A percentile compares a stretch with the other conserved stretches of the same genome.
Conservation (phyloP, 2,888 invertebrate species). For the Lasioglossum vierecki region DNA sequence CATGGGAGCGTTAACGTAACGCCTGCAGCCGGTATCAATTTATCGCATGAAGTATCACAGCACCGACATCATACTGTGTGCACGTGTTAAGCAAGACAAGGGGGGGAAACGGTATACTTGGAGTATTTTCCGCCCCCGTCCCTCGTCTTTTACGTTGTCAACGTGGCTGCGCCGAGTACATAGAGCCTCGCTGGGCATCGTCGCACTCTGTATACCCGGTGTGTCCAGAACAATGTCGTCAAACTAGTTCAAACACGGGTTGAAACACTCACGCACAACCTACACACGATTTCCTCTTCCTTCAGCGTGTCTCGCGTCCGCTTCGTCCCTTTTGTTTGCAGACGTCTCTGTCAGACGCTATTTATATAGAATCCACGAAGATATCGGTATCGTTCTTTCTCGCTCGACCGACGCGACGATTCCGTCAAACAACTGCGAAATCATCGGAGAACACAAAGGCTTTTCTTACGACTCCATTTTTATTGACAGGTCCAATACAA, state of each 20-base stretch:
- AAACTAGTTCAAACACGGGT: slow-evolving; percentile 5
- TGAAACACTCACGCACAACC: not conserved
- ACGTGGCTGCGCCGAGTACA: not conserved
- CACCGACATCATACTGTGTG: slow-evolving; percentile 29
- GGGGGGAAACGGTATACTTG: slow-evolving; percentile 27
- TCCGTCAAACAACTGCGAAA: not conserved
- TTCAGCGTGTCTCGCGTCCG: not conserved
- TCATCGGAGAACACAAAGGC: not conserved
- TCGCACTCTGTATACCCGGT: slow-evolving; percentile 14
- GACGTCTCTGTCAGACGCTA: not conserved
- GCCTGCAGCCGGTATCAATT: slow-evolving; percentile 55
- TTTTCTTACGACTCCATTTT: not conserved
- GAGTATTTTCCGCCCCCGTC: not conserved
- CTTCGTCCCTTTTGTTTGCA: not conserved
- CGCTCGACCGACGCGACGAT: not conserved
- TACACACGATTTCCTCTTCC: not conserved
- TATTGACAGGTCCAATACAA: not conserved
- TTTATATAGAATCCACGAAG: not conserved
- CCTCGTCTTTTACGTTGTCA: not conserved
- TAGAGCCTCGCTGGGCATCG: too few relatives aligned
- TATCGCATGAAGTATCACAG: slow-evolving; percentile 67
- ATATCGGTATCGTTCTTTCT: not conserved
- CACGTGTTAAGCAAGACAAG: slow-evolving; percentile 61
- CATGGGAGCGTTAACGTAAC: slow-evolving; percentile 15
- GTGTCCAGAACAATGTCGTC: slow-evolving; percentile 7